Evolutionary conservation across 2,797 vertebrate species (phyloP).

Genomic region (Phataginus tricuspis): DNA sequence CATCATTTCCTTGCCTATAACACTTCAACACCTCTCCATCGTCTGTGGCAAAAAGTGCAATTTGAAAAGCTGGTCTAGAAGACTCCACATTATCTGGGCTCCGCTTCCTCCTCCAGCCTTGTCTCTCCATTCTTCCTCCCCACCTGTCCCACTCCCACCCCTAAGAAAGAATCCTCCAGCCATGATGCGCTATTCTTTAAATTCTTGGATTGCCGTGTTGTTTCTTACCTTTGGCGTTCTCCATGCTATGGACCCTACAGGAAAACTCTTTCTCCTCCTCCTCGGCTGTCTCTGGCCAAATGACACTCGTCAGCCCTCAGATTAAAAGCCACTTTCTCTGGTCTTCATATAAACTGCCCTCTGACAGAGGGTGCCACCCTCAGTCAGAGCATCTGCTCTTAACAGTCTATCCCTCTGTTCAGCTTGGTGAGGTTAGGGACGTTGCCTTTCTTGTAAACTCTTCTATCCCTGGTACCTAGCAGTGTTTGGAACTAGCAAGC

Average conservation of each 20-base stretch:
- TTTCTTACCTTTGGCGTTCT: slow-evolving; percentile 12
- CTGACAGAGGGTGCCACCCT: not conserved
- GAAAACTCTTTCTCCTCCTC: not conserved
- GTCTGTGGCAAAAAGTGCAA: not conserved
- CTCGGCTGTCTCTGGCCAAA: not conserved
- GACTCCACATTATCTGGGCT: not conserved
- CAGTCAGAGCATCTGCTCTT: not conserved
- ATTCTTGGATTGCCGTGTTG: not conserved
- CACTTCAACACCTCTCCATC: not conserved
- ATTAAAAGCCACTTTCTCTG: not conserved
- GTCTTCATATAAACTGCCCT: not conserved
- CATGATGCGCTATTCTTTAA: not conserved
- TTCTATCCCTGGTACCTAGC: not conserved
- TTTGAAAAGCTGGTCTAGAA: not conserved
- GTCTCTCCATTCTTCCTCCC: not conserved
- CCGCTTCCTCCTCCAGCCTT: not conserved
- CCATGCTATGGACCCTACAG: not conserved
- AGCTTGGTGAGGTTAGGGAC: not conserved
- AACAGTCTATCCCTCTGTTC: not conserved
- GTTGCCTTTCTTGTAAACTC: not conserved
- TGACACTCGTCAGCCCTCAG: not conserved
- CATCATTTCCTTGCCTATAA: not conserved
- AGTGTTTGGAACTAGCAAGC: not conserved
- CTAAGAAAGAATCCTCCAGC: not conserved
- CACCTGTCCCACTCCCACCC: not conserved